Conservation (phyloP, 1,140 invertebrate species). For the Drosophila parabipectinata region DNA sequence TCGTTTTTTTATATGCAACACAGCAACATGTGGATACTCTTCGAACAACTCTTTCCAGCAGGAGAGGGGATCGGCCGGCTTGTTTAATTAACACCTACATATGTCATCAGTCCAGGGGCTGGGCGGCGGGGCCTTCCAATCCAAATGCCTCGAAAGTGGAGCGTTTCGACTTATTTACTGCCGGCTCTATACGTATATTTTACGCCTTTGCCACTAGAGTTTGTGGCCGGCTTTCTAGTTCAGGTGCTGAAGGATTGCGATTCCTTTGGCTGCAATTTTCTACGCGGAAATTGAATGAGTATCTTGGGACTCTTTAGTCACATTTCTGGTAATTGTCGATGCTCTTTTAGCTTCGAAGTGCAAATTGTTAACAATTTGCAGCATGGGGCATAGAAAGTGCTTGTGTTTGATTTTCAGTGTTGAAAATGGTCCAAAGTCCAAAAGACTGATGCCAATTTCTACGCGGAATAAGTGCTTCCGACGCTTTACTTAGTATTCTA, state of each 20-base stretch:
- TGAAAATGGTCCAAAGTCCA: no score
- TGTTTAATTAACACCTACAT: constrained; percentile 75
- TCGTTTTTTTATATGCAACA: no score
- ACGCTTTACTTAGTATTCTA: no score
- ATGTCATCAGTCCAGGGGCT: constrained; percentile 9
- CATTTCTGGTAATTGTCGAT: not conserved
- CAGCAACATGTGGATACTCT: no score
- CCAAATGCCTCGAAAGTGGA: constrained; percentile 1
- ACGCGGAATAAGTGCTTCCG: no score
- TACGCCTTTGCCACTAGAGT: constrained; percentile 44
- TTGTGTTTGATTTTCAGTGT: no score
- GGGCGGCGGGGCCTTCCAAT: not conserved
- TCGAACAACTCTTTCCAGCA: no score
- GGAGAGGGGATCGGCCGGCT: constrained; percentile 4
- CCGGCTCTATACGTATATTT: constrained; percentile 62
- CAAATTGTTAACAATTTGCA: not conserved
- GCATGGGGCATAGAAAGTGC: no score
- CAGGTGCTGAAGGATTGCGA: constrained; percentile 16
- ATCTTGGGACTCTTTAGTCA: not conserved
- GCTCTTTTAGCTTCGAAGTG: no score
- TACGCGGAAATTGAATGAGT: not conserved
- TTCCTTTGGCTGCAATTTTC: not conserved
- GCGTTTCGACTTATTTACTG: constrained; percentile 69
- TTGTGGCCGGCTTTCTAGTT: constrained; percentile 1
- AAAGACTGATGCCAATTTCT: no score